phyloP scores from a whole-genome alignment of 2,888 invertebrate genomes.

The Conops quadrifasciatus region DNA sequence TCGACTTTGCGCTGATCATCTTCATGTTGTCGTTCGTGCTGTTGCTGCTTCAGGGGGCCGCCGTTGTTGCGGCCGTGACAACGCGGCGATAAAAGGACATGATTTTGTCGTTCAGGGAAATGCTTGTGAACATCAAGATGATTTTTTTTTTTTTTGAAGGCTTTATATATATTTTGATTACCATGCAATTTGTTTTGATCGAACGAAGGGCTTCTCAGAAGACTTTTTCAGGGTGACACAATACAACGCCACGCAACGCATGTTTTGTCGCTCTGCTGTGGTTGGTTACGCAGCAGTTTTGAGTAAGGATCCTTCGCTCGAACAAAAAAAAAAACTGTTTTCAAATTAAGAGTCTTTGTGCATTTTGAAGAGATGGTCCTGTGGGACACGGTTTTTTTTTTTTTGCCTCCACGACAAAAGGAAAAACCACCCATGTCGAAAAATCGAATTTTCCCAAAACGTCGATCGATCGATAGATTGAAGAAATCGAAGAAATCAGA shows the following conservation, averaged over 20 bases:
- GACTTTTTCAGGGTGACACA: slow-evolving; percentile 1
- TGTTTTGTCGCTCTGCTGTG: background rate
- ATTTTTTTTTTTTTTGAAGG: slow-evolving; percentile 29
- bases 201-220: slow-evolving; percentile 22
- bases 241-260: background rate
- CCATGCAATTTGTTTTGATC: slow-evolving; percentile 58
- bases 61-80: background rate
- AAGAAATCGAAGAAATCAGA: too few relatives aligned
- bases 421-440: too few relatives aligned
- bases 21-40: background rate
- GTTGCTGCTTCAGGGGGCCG: background rate
- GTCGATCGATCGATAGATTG: too few relatives aligned
- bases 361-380: background rate
- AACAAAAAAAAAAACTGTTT: background rate
- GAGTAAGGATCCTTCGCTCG: background rate
- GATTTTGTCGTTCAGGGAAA: slow-evolving; percentile 29
- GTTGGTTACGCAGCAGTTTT: background rate
- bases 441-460: too few relatives aligned
- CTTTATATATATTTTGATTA: slow-evolving; percentile 45
- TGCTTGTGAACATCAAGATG: background rate
- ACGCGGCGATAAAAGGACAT: slow-evolving; percentile 46
- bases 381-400: too few relatives aligned
- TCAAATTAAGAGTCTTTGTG: too few relatives aligned
- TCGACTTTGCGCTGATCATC: background rate
- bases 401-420: too few relatives aligned